Conservation (phyloP, 2,113 vertebrate genomes). For the Gnathonemus longibarbis region DNA sequence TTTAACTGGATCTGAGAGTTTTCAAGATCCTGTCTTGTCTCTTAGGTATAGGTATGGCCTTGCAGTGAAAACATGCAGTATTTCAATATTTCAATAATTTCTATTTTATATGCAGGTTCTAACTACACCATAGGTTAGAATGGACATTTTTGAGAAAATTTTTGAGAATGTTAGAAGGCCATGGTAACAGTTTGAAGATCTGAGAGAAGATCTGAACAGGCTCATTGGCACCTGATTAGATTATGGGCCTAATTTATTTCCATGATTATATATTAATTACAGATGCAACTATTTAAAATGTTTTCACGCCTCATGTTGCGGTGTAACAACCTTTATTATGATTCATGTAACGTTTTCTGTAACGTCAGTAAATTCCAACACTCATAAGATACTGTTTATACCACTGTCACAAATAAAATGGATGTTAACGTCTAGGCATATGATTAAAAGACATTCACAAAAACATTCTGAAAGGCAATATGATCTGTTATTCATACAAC, state of each 20-base stretch:
- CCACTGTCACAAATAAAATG: neutral
- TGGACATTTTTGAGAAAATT: neutral
- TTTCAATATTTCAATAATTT: neutral
- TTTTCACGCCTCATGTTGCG: neutral
- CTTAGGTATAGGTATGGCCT: neutral
- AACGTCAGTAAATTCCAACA: neutral
- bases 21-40: neutral
- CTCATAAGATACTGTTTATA: neutral
- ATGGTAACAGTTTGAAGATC: neutral
- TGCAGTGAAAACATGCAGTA: neutral
- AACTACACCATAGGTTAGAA: neutral
- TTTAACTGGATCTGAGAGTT: neutral
- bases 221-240: neutral
- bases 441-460: neutral
- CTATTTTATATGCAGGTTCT: neutral
- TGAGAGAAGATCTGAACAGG: neutral
- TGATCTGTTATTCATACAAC: neutral
- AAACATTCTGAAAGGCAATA: neutral
- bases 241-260: neutral
- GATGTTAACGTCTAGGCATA: neutral
- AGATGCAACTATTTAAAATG: neutral
- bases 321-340: neutral
- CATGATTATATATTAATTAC: neutral
- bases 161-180: neutral
- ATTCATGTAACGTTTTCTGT: neutral